phyloP scores from a whole-genome alignment of 2,113 vertebrate species.

The Vicugna pacos region DNA sequence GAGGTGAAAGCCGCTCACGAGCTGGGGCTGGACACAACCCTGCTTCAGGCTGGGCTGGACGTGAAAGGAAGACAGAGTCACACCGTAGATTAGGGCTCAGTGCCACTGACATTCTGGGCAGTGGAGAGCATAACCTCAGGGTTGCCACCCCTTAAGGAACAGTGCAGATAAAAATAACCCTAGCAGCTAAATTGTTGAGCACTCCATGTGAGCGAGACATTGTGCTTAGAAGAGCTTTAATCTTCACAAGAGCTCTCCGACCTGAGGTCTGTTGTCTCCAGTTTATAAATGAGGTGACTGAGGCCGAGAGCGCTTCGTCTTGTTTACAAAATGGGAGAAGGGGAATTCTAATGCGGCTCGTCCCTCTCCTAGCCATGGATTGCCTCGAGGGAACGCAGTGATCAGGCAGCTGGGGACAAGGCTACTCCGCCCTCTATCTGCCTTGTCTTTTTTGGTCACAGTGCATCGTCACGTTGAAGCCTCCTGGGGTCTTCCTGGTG shows the following conservation, averaged over 20 bases:
- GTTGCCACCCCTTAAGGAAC: neutral
- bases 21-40: neutral
- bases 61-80: neutral
- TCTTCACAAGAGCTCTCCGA: neutral
- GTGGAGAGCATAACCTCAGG: neutral
- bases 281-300: conserved; percentile 12
- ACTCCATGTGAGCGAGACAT: neutral
- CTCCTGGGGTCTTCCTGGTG: neutral
- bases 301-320: neutral
- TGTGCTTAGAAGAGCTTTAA: neutral
- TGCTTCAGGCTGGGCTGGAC: neutral
- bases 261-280: neutral
- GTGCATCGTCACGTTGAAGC: neutral
- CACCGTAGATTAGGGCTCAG: neutral
- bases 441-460: neutral
- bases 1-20: neutral
- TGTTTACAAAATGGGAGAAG: neutral
- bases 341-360: neutral
- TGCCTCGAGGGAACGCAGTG: neutral
- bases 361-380: neutral
- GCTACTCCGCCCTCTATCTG: neutral
- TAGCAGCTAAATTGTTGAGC: neutral
- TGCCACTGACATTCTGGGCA: neutral
- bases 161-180: conserved; percentile 5
- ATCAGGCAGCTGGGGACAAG: neutral